Conservation (phyloP, 2,113 vertebrate species). For the Ammodytes dubius region DNA sequence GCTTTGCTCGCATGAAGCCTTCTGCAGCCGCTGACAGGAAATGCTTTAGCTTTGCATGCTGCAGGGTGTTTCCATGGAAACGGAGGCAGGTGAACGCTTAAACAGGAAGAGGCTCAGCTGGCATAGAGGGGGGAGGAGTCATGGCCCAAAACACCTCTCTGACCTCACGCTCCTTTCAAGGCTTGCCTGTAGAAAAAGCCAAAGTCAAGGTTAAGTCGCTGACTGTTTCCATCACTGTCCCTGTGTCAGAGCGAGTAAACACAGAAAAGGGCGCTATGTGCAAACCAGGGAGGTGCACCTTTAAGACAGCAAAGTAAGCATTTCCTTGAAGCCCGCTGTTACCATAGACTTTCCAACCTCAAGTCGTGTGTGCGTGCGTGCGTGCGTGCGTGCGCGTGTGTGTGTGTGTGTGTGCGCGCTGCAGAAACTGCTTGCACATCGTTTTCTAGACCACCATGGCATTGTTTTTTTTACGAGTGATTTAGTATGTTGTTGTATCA, state of each 20-base stretch:
- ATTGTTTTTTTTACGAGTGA: slow-evolving; percentile 36
- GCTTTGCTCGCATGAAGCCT: slow-evolving; percentile 13
- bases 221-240: slow-evolving; percentile 22
- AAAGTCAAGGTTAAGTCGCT: slow-evolving; percentile 45
- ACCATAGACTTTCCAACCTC: slow-evolving; percentile 36
- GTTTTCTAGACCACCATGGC: slow-evolving; percentile 57
- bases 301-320: slow-evolving; percentile 47
- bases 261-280: slow-evolving; percentile 15
- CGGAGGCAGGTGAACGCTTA: slow-evolving; percentile 78
- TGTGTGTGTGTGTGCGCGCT: not conserved
- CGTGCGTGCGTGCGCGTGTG: not conserved
- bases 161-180: slow-evolving; percentile 57
- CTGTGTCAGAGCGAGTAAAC: slow-evolving; percentile 27
- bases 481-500: slow-evolving; percentile 28
- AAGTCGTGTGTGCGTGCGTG: slow-evolving; percentile 26
- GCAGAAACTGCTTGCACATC: slow-evolving; percentile 26
- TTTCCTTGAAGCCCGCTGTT: slow-evolving; percentile 29
- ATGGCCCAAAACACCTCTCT: slow-evolving; percentile 30
- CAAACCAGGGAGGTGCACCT: slow-evolving; percentile 9
- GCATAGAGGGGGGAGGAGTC: slow-evolving; percentile 23
- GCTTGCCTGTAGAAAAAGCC: slow-evolving; percentile 35
- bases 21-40: slow-evolving; percentile 75
- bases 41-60: slow-evolving; percentile 37
- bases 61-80: slow-evolving; percentile 77
- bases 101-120: slow-evolving; percentile 80